Evolutionary conservation across 1,140 invertebrate genomes (phyloP), one percentile per base, ranked within the genome.

Genomic region (Drosophila ercepeae): DNA sequence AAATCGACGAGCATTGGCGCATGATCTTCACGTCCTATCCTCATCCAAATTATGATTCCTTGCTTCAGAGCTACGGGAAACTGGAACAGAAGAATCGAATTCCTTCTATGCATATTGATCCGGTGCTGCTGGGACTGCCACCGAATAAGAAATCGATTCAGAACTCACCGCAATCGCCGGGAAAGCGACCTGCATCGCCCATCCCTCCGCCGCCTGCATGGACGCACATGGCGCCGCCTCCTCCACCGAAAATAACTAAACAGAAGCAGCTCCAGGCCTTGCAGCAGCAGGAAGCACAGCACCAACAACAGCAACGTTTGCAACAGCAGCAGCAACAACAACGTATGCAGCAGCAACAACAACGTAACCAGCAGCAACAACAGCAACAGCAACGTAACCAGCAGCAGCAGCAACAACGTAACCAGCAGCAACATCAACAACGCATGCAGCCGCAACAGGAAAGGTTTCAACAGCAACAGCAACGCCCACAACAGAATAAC

Each of bases 1-100:
- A 93, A 72, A 92, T 93, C 13, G 92, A 92, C 13, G 71, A 92
- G 63, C 92, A 93, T 73, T 93, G 91, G 60, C 91, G 90, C 36
- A 68, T 82, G 34, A 92, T 93, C 49, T 93, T 93, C 65, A 90
- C 92, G 0, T 65, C 92, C 8, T 69, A 78, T 23, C 88, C 91
- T 0, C 90, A 93, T 69, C 67, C 91, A 11, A 91, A 93, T 42
- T 93, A 93, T 64, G 73, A 76, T 0, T 84, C 92, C 1, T 53
- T 93, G 32, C 49, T 93, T 1, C 76, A 90, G 13, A 91, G 75
- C 51, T 93, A 92, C 67, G 82, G 89, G 13, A 74, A 64, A 3
- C 7, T 91, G 29, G 68, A 78, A 25, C n/a, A 45, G 0, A 89
- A 90, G 51, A 89, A 89, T 70, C 74, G 77, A 5, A 39, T 91